Percentiles rank a stretch among this genome's conserved stretches.
phyloP scores from a whole-genome alignment of 2,113 vertebrate species.

The Engraulis encrasicolus region DNA sequence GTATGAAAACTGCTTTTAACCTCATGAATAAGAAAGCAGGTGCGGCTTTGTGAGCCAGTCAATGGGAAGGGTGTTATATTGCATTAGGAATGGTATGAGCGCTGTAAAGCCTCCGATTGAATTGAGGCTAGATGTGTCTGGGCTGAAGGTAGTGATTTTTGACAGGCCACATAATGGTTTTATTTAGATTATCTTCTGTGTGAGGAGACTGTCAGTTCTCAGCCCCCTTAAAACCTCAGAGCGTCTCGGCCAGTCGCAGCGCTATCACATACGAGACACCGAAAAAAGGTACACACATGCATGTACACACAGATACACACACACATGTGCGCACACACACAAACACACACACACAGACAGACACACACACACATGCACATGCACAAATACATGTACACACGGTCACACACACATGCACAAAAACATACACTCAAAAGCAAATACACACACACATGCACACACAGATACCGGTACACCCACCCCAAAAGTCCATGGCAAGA shows the following conservation, averaged over 20 bases:
- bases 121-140: background rate
- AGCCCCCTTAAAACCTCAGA: constrained; percentile 2
- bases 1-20: constrained; percentile 16
- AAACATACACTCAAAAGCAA: background rate
- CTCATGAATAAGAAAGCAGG: constrained; percentile 28
- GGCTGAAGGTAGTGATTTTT: constrained; percentile 29
- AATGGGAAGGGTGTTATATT: background rate
- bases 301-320: background rate
- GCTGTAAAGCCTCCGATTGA: constrained; percentile 21
- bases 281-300: background rate
- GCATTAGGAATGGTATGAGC: constrained; percentile 18
- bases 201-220: constrained; percentile 26
- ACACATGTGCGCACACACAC: background rate
- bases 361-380: background rate
- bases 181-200: constrained; percentile 23
- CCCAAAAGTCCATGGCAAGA: background rate
- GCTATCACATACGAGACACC: constrained; percentile 22
- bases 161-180: constrained; percentile 28
- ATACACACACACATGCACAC: background rate
- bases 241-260: background rate
- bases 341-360: background rate
- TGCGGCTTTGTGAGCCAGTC: constrained; percentile 9
- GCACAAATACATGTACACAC: too few relatives aligned
- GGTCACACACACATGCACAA: background rate
- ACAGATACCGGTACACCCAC: too few relatives aligned